Evolutionary conservation across 2,888 invertebrate genomes (phyloP), one percentile per base, ranked within the genome.

Genomic region (Petrolisthes manimaculis): DNA sequence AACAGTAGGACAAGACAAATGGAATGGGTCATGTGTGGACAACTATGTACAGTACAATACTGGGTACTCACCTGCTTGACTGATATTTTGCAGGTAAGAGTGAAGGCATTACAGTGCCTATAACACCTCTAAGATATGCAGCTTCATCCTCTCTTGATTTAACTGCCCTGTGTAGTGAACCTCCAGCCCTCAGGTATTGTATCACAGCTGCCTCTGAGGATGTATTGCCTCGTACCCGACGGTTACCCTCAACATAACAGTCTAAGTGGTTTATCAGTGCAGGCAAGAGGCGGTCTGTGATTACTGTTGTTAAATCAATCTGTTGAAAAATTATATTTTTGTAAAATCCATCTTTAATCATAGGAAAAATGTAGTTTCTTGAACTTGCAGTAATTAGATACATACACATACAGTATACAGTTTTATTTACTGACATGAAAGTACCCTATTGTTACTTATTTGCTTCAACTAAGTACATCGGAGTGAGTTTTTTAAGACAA

Each of bases 81-180:
- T 89, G 91, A 77, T 93, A 92, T 89, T 93, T 92, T 21, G 92
- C 92, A 54, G 93, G 92, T 18, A 94, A 92, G 14, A 93, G 92
- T 85, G 92, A 93, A 1, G 93, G 93, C 88, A 93, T 92, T 18
- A 93, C 91, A 69, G 89, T 83, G 8, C 78, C 80, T 18, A 90
- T 67, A 55, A 89, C 83, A 9, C 83, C 87, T 79, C 90, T 84
- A n/a, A 90, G 79, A 78, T 88, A 90, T 21, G 89, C 83, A 14
- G 86, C 86, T 69, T 90, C 90, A 37, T 87, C 89, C 71, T 88
- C 88, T 78, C 90, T 67, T 54, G 90, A 90, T 24, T 75, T 81
- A n/a, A 88, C 77, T 18, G 89, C 91, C 54, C 55, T 79, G 69
- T 91, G 91, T 14, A 89, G 71, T 51, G 84, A 86, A 37, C 88